A percentile compares a stretch with the other conserved stretches of the same genome.
These are phyloP conservation scores for Epizoanthus ramosus DNA, from an alignment of 92 coral and sea anemone genomes.

Conservation along the genomic window DNA sequence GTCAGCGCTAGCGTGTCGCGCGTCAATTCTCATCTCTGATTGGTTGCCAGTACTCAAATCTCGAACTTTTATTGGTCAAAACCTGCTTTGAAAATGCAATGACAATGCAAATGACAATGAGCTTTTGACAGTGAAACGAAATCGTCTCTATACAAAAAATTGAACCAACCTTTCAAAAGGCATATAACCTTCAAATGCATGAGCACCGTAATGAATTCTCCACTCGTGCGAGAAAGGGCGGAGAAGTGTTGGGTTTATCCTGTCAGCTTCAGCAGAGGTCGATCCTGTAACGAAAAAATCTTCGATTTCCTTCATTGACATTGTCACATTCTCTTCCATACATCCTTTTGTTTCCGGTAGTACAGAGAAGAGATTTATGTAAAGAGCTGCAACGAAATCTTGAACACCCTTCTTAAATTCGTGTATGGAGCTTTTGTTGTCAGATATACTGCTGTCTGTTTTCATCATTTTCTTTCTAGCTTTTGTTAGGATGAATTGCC, in stretches of 20 bases:
- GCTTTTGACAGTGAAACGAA: too few relatives aligned
- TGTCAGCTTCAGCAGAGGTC: conserved; percentile 34
- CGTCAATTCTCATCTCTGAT: too few relatives aligned
- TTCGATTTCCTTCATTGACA: conserved; percentile 30
- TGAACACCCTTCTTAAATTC: neutral
- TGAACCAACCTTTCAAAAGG: conserved; percentile 39
- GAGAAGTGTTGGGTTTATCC: conserved; percentile 56
- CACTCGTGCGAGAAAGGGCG: conserved; percentile 50
- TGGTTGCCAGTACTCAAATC: too few relatives aligned
- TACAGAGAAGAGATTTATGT: neutral
- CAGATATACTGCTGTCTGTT: too few relatives aligned
- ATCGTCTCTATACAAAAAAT: too few relatives aligned
- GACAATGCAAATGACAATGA: too few relatives aligned
- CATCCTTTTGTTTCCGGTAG: neutral
- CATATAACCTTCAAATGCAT: conserved; percentile 41
- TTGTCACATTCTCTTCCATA: neutral
- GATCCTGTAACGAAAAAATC: conserved; percentile 61
- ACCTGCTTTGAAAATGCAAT: too few relatives aligned
- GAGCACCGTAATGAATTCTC: conserved; percentile 44
- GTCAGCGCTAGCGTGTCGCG: too few relatives aligned
- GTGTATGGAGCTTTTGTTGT: neutral
- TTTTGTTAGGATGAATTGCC: neutral
- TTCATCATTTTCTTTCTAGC: neutral
- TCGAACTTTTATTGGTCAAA: too few relatives aligned
- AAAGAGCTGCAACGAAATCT: neutral